phyloP scores from a whole-genome alignment of 2,113 vertebrate species.

The Phrynosoma platyrhinos region DNA sequence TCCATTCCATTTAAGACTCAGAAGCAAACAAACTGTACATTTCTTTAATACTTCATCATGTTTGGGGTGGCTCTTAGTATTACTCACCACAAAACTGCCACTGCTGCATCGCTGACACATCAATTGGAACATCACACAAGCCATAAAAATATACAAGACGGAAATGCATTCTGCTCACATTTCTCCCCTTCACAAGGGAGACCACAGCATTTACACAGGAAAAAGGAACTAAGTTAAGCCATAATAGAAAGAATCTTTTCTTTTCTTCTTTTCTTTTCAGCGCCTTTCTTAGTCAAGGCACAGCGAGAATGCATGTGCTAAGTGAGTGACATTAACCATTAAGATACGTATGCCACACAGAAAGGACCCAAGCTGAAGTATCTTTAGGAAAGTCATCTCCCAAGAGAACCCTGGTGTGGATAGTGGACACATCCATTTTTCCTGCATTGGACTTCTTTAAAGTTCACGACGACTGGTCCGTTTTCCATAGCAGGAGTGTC shows the following conservation, averaged over 20 bases:
- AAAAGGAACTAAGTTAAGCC: background rate
- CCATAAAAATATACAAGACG: slow-evolving; percentile 9
- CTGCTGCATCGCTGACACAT: slow-evolving; percentile 6
- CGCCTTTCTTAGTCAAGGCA: background rate
- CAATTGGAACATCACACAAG: background rate
- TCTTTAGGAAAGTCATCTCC: background rate
- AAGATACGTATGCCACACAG: background rate
- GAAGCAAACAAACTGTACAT: background rate
- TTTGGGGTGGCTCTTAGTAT: background rate
- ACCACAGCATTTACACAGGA: background rate
- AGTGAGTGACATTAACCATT: background rate
- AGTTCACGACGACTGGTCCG: background rate
- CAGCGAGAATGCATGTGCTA: background rate
- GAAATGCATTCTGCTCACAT: background rate
- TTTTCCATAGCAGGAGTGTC: background rate
- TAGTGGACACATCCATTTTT: background rate
- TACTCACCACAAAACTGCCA: background rate
- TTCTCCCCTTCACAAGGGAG: background rate
- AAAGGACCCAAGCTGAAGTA: background rate
- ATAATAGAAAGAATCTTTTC: background rate
- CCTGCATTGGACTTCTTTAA: background rate
- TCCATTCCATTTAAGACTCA: background rate
- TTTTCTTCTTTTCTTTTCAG: background rate
- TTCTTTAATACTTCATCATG: background rate
- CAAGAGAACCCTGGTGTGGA: background rate